Evolutionary conservation across 2,888 invertebrate species (phyloP).

Genomic region (Perithous albicinctus): DNA sequence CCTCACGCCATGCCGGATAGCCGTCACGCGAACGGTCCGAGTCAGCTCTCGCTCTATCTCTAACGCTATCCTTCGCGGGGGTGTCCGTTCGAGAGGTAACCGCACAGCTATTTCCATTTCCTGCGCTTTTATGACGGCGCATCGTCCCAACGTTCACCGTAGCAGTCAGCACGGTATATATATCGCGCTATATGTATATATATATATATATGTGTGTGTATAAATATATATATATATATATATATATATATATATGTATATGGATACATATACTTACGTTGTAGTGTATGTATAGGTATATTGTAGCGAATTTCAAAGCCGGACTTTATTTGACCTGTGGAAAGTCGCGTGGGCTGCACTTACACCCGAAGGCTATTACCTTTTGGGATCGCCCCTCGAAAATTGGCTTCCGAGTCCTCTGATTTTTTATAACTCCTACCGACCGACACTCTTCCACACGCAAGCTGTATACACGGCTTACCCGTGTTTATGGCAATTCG

Average conservation of each 20-base stretch:
- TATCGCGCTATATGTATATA: background rate
- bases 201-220: background rate
- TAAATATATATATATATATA: background rate
- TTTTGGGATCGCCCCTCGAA: slow-evolving; percentile 26
- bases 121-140: slow-evolving; percentile 70
- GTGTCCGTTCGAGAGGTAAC: slow-evolving; percentile 67
- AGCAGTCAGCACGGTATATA: background rate
- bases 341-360: slow-evolving; percentile 25
- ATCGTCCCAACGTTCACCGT: slow-evolving; percentile 54
- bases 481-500: background rate
- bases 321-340: slow-evolving; percentile 3
- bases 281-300: background rate
- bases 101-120: slow-evolving; percentile 71
- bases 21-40: slow-evolving; percentile 72
- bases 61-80: slow-evolving; percentile 63
- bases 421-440: slow-evolving; percentile 18
- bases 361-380: slow-evolving; percentile 10
- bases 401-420: slow-evolving; percentile 33
- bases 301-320: slow-evolving; percentile 1
- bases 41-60: slow-evolving; percentile 57
- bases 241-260: background rate
- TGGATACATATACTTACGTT: background rate
- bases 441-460: slow-evolving; percentile 16
- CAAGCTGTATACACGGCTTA: background rate
- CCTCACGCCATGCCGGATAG: slow-evolving; percentile 71